Percentiles rank a stretch among this genome's conserved stretches.
Conservation (phyloP, 2,113 vertebrate genomes). For the Pomatorhinus ruficollis region DNA sequence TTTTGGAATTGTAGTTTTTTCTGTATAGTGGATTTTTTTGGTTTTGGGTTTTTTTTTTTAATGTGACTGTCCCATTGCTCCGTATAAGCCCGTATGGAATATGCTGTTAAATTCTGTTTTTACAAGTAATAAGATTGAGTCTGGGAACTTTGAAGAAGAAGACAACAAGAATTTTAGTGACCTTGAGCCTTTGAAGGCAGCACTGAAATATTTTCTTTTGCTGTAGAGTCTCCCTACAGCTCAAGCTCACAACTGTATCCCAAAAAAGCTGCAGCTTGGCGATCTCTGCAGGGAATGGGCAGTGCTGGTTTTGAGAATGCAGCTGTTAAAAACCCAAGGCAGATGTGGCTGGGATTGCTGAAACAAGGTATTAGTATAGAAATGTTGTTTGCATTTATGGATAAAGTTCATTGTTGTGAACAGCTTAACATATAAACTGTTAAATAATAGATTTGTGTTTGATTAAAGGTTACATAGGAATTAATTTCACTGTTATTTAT, state of each 20-base stretch:
- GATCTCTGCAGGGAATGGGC: conserved; percentile 70
- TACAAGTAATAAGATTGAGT: neutral
- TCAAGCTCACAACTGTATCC: conserved; percentile 78
- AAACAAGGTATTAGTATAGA: conserved; percentile 77
- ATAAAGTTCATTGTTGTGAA: neutral
- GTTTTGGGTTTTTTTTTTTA: accelerated
- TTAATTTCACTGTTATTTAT: neutral
- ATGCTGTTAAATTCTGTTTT: neutral
- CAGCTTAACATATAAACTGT: neutral
- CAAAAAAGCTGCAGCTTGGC: conserved; percentile 77
- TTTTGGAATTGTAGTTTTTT: neutral
- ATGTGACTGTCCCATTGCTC: neutral
- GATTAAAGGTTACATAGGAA: neutral
- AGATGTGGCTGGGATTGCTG: conserved; percentile 78
- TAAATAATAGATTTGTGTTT: neutral
- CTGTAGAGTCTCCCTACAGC: conserved; percentile 87
- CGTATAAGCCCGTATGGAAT: accelerated
- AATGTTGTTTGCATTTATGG: neutral
- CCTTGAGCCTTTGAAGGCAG: neutral
- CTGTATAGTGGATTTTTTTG: accelerated
- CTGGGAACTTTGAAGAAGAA: neutral
- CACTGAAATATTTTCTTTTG: neutral
- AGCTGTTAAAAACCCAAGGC: conserved; percentile 58
- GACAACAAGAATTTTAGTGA: neutral
- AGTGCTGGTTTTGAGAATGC: conserved; percentile 55